Conservation (phyloP, 1,140 invertebrate genomes). For the Sogatella furcifera region DNA sequence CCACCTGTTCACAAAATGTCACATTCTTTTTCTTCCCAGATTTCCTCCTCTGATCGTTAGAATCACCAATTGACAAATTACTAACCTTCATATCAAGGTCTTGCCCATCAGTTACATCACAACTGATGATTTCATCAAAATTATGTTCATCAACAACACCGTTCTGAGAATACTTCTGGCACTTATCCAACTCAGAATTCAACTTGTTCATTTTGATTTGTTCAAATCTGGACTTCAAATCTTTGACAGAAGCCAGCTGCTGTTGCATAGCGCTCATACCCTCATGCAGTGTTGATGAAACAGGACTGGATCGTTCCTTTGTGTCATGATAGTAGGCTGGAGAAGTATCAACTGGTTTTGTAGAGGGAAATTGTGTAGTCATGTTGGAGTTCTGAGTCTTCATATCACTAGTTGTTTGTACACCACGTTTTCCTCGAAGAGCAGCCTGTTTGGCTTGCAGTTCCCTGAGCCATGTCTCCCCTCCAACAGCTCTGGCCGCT, state of each 20-base stretch:
- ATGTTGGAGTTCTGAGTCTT: background rate
- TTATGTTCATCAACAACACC: background rate
- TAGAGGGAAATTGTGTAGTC: background rate
- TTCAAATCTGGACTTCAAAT: constrained; percentile 76
- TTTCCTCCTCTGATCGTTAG: constrained; percentile 34
- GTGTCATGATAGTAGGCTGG: constrained; percentile 1
- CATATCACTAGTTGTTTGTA: background rate
- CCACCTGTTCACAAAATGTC: constrained; percentile 87
- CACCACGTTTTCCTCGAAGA: constrained; percentile 13
- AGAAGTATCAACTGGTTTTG: background rate
- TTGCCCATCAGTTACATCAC: background rate
- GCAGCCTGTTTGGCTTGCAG: constrained; percentile 61
- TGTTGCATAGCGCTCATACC: constrained; percentile 7
- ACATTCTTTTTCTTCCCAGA: constrained; percentile 78
- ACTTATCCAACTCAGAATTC: background rate
- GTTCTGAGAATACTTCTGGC: background rate
- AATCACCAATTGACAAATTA: background rate
- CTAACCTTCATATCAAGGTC: background rate
- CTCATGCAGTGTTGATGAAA: background rate
- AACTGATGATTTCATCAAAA: background rate
- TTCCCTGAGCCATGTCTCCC: constrained; percentile 62
- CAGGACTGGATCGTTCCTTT: background rate
- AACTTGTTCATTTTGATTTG: constrained; percentile 36
- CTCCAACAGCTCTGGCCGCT: constrained; percentile 23
- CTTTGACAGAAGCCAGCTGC: constrained; percentile 42